Conservation (phyloP, 1,140 invertebrate species). For the Drosophila mauritiana region DNA sequence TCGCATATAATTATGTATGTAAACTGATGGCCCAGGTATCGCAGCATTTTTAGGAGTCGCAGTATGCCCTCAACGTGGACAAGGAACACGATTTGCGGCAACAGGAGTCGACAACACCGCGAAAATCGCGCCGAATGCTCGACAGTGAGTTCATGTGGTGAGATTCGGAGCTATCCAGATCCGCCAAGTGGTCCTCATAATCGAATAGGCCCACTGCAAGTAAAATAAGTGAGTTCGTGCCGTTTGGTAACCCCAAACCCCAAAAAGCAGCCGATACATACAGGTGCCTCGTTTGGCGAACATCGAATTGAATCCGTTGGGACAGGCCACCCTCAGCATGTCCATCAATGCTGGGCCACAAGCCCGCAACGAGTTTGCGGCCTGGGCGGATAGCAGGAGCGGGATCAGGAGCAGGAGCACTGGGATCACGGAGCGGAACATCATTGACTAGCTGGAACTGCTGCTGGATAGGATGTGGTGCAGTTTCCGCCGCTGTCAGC, state of each 20-base stretch:
- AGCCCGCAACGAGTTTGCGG: background rate
- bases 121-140: conserved; percentile 31
- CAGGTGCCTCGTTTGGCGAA: conserved; percentile 37
- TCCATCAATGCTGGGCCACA: conserved; percentile 36
- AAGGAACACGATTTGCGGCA: conserved; percentile 31
- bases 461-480: conserved; percentile 46
- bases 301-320: conserved; percentile 3
- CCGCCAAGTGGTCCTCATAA: conserved; percentile 49
- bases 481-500: conserved; percentile 4
- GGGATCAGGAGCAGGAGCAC: conserved; percentile 27
- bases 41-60: background rate
- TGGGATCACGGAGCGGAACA: conserved; percentile 25
- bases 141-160: conserved; percentile 34
- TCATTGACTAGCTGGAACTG: conserved; percentile 11
- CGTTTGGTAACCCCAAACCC: background rate
- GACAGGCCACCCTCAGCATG: conserved; percentile 17
- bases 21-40: background rate
- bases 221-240: no score
- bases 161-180: background rate
- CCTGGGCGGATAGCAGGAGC: conserved; percentile 7
- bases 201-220: conserved; percentile 57
- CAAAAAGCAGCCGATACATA: conserved; percentile 29
- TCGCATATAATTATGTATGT: background rate
- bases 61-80: conserved; percentile 23
- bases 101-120: conserved; percentile 57